These are phyloP conservation scores for Diceros bicornis DNA, from an alignment of 2,797 vertebrate species.

Conservation along the genomic window DNA sequence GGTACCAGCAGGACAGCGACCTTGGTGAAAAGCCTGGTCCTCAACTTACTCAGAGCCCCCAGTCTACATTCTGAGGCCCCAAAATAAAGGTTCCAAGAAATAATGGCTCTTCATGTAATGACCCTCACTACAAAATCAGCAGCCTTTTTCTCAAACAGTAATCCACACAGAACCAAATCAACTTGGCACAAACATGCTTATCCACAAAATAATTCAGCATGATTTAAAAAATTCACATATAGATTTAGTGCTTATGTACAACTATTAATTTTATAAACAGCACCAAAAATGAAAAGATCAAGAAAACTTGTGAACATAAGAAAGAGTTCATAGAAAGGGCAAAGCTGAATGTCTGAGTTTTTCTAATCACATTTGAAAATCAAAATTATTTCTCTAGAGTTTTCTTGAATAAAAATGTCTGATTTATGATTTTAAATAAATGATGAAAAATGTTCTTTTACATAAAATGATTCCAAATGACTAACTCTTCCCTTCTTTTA, in stretches of 20 bases:
- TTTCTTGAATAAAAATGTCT: constrained; percentile 39
- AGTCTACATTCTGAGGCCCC: neutral
- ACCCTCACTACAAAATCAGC: neutral
- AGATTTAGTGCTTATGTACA: neutral
- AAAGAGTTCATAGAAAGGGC: constrained; percentile 5
- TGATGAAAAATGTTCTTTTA: neutral
- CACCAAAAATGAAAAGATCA: neutral
- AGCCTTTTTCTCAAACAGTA: neutral
- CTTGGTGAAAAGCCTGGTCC: neutral
- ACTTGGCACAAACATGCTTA: neutral
- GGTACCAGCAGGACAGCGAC: neutral
- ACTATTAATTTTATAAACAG: constrained; percentile 33
- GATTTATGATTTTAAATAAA: constrained; percentile 43
- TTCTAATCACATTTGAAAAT: constrained; percentile 42
- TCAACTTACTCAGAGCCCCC: neutral
- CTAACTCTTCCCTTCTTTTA: neutral
- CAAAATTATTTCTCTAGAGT: constrained; percentile 18
- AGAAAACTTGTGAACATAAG: neutral
- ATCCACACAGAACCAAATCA: neutral
- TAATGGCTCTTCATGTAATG: constrained; percentile 21
- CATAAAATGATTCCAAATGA: constrained; percentile 8
- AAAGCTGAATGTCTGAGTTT: constrained; percentile 1
- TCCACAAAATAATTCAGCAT: neutral
- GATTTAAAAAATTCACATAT: constrained; percentile 31
- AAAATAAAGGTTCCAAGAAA: neutral